These are phyloP conservation scores for Gadopsis bispinosus DNA, from an alignment of 2,797 vertebrate genomes.

Conservation along the genomic window DNA sequence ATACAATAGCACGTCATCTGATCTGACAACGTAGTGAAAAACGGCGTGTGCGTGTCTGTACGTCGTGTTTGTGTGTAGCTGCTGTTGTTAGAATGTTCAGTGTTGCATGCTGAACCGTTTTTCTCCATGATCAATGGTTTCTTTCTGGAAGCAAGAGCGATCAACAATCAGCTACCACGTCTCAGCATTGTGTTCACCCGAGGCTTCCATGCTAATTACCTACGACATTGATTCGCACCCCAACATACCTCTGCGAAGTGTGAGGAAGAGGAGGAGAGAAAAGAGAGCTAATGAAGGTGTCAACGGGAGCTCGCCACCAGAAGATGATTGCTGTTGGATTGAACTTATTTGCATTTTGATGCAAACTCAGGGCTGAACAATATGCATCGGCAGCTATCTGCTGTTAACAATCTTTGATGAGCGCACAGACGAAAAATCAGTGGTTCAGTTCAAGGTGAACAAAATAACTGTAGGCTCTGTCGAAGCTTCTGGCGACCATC, in stretches of 20 bases:
- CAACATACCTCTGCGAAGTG: constrained; percentile 16
- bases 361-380: constrained; percentile 32
- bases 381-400: neutral
- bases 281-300: constrained; percentile 51
- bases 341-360: constrained; percentile 59
- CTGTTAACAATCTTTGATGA: constrained; percentile 20
- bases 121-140: constrained; percentile 33
- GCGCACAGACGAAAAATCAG: constrained; percentile 18
- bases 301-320: constrained; percentile 26
- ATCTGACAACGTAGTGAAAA: neutral
- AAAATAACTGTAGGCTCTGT: constrained; percentile 47
- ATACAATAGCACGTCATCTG: neutral
- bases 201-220: constrained; percentile 60
- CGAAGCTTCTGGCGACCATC: constrained; percentile 35
- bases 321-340: constrained; percentile 34
- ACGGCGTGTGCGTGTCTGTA: neutral
- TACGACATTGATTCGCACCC: constrained; percentile 44
- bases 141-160: constrained; percentile 31
- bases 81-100: neutral
- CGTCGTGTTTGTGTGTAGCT: neutral
- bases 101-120: neutral
- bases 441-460: constrained; percentile 52
- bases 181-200: constrained; percentile 49
- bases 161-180: constrained; percentile 48
- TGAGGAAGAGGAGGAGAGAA: constrained; percentile 41